Conservation (phyloP, 2,113 vertebrate genomes). For the Rhabdomys dilectus region DNA sequence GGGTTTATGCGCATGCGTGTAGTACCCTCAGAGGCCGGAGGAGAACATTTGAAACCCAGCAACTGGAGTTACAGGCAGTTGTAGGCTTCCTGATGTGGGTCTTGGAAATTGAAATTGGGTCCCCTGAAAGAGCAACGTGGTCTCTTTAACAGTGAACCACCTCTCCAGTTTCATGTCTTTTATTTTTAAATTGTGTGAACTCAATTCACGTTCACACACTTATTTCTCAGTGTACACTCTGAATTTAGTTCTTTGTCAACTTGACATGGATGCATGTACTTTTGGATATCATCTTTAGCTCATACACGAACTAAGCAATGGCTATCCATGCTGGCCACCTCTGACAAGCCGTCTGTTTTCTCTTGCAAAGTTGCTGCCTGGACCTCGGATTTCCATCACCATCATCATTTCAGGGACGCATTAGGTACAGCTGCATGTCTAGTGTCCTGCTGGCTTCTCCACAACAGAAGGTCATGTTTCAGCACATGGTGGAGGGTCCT, state of each 20-base stretch:
- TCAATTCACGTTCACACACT: neutral
- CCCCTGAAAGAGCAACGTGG: neutral
- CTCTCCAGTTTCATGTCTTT: neutral
- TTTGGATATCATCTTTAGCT: neutral
- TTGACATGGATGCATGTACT: neutral
- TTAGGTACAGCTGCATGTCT: rapidly evolving
- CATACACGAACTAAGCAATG: neutral
- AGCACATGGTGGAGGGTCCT: too few species aligned
- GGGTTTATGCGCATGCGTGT: neutral
- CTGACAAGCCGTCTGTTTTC: neutral
- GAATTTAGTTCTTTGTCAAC: neutral
- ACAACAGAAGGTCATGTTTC: neutral
- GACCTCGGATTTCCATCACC: neutral
- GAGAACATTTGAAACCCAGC: too few species aligned
- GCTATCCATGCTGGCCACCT: neutral
- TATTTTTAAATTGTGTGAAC: neutral
- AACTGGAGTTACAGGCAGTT: neutral
- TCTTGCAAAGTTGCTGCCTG: neutral
- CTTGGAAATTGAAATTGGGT: neutral
- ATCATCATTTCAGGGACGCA: neutral
- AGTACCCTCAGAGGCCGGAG: neutral
- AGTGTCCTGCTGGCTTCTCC: too few species aligned
- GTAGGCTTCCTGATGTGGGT: neutral
- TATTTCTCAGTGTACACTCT: neutral
- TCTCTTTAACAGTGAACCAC: too few species aligned